Evolutionary conservation across 2,113 vertebrate species (phyloP).

Genomic region (Lynx canadensis): DNA sequence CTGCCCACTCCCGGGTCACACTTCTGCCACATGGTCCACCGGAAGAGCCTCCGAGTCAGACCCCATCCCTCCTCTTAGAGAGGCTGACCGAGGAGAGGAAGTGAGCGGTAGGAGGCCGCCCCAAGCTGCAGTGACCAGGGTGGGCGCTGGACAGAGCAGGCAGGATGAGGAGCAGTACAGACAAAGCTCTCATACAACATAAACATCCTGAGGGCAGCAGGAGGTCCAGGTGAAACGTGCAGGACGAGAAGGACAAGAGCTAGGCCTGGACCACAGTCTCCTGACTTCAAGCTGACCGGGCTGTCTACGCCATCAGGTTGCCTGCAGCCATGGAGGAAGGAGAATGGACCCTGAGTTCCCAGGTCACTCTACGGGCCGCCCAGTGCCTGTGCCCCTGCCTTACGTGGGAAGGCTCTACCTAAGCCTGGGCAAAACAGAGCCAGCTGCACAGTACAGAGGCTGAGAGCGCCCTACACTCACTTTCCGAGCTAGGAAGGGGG

Average conservation of each 20-base stretch:
- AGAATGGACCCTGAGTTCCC: not conserved
- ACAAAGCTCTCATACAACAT: not conserved
- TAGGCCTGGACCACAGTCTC: not conserved
- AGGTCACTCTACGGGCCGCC: not conserved
- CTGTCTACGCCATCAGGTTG: accelerated
- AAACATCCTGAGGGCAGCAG: not conserved
- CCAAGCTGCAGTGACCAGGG: not conserved
- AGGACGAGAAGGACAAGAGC: not conserved
- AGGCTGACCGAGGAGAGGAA: not conserved
- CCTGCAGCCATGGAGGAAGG: not conserved
- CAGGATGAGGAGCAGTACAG: not conserved
- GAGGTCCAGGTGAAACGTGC: not conserved
- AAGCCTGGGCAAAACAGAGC: not conserved
- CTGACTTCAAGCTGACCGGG: accelerated
- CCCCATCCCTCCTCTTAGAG: not conserved
- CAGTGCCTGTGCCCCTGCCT: not conserved
- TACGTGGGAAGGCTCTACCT: not conserved
- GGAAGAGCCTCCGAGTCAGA: not conserved
- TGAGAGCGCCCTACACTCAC: not conserved
- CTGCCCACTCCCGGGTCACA: not conserved
- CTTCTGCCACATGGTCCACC: not conserved
- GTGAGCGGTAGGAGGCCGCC: not conserved
- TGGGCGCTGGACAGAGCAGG: not conserved
- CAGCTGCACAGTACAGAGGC: no score
- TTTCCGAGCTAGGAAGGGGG: not conserved